Evolutionary conservation across 1,140 invertebrate species (phyloP).

Genomic region (Pteromalus puparum): DNA sequence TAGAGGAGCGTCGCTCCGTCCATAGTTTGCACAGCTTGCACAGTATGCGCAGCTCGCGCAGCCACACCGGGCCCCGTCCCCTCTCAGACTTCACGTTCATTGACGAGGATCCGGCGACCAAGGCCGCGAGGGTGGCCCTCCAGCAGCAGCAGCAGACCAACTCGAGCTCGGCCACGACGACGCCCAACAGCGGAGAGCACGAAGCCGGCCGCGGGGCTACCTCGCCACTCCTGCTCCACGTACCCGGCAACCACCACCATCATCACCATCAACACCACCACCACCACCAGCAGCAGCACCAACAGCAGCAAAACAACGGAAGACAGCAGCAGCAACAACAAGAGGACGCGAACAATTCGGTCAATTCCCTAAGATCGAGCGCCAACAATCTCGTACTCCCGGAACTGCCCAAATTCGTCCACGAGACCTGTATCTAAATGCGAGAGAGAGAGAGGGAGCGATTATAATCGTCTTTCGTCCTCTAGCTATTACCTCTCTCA

Average conservation of each 20-base stretch:
- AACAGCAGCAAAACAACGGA: constrained; percentile 52
- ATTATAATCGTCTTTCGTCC: constrained; percentile 41
- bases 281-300: constrained; percentile 48
- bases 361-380: constrained; percentile 71
- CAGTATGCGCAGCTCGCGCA: constrained; percentile 91
- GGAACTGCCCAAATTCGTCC: constrained; percentile 81
- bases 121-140: constrained; percentile 68
- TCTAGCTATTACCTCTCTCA: constrained; percentile 32
- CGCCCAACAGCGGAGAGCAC: constrained; percentile 64
- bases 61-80: constrained; percentile 86
- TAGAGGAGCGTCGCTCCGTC: constrained; percentile 98
- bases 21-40: constrained; percentile 98
- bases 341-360: constrained; percentile 57
- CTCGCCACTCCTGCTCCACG: constrained; percentile 71
- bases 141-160: constrained; percentile 54
- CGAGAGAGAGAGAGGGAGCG: background rate
- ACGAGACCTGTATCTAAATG: constrained; percentile 83
- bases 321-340: constrained; percentile 34
- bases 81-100: constrained; percentile 94
- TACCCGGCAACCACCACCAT: constrained; percentile 69
- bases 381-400: constrained; percentile 75
- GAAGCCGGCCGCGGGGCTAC: constrained; percentile 62
- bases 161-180: constrained; percentile 62
- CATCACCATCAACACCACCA: constrained; percentile 52
- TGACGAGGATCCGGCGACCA: constrained; percentile 87